Conservation (phyloP, 1,140 invertebrate species). For the Piezodorus guildinii region DNA sequence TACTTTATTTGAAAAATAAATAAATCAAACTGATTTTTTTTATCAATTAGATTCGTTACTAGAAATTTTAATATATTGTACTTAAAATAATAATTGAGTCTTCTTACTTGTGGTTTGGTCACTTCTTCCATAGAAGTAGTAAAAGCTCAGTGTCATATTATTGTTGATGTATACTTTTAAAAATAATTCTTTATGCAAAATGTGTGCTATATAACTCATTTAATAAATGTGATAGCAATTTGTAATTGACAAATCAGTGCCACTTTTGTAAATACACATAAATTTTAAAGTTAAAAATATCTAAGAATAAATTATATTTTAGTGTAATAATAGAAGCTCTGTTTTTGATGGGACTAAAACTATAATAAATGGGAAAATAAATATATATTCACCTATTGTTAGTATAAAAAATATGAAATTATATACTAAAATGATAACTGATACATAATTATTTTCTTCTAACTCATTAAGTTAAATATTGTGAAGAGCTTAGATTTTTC, state of each 20-base stretch:
- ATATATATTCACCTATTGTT: no score
- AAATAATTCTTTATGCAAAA: not conserved
- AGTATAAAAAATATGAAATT: no score
- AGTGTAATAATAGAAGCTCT: not conserved
- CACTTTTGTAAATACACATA: constrained; percentile 19
- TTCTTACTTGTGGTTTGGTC: not conserved
- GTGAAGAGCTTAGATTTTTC: no score
- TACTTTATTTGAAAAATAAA: no score
- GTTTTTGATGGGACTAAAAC: constrained; percentile 8
- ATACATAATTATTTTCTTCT: no score
- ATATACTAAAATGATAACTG: no score
- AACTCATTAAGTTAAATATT: no score
- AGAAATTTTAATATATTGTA: no score
- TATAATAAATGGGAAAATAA: not conserved
- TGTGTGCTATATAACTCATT: constrained; percentile 1
- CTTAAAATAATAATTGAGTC: no score
- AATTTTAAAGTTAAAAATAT: constrained; percentile 12
- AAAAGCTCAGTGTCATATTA: constrained; percentile 10
- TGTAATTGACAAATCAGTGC: constrained; percentile 20
- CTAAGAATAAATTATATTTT: constrained; percentile 1
- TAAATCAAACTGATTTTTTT: no score
- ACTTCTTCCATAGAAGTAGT: constrained; percentile 1
- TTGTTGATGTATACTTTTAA: constrained; percentile 8
- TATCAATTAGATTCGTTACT: no score
- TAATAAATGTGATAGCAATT: constrained; percentile 18